Evolutionary conservation across 2,113 vertebrate genomes (phyloP).

Genomic region (Oryzias celebensis): DNA sequence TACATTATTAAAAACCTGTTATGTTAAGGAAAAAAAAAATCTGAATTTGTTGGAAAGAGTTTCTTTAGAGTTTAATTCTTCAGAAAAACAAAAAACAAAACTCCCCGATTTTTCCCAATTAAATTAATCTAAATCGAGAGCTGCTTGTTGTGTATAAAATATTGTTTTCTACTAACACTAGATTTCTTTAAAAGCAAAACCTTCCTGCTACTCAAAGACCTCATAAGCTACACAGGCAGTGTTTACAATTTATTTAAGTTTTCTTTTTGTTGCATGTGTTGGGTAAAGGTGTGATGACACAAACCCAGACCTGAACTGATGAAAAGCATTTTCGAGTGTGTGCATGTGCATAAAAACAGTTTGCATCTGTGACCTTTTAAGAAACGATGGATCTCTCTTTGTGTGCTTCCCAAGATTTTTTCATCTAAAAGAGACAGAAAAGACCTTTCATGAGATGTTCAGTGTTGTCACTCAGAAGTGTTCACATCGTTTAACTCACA

Average conservation of each 20-base stretch:
- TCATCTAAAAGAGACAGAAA: conserved; percentile 37
- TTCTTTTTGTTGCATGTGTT: not conserved
- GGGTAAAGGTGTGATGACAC: conserved; percentile 29
- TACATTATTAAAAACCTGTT: conserved; percentile 4
- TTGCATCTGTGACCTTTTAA: conserved; percentile 14
- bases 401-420: conserved; percentile 38
- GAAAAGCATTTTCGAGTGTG: conserved; percentile 14
- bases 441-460: conserved; percentile 7
- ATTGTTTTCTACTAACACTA: conserved; percentile 3
- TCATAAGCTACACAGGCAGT: not conserved
- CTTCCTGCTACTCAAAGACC: conserved; percentile 15
- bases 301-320: conserved; percentile 59
- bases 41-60: not conserved
- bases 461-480: conserved; percentile 16
- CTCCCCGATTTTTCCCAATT: conserved; percentile 29
- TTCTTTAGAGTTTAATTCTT: not conserved
- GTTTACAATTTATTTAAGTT: conserved; percentile 17
- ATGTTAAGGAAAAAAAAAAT: not conserved
- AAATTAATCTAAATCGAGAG: conserved; percentile 23
- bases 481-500: no score
- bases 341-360: not conserved
- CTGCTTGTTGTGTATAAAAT: conserved; percentile 6
- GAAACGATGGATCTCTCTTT: conserved; percentile 8
- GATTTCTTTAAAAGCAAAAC: conserved; percentile 1
- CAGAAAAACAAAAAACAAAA: conserved; percentile 4